These are phyloP conservation scores for Staurois parvus DNA, from an alignment of 2,797 vertebrate genomes.

Conservation along the genomic window DNA sequence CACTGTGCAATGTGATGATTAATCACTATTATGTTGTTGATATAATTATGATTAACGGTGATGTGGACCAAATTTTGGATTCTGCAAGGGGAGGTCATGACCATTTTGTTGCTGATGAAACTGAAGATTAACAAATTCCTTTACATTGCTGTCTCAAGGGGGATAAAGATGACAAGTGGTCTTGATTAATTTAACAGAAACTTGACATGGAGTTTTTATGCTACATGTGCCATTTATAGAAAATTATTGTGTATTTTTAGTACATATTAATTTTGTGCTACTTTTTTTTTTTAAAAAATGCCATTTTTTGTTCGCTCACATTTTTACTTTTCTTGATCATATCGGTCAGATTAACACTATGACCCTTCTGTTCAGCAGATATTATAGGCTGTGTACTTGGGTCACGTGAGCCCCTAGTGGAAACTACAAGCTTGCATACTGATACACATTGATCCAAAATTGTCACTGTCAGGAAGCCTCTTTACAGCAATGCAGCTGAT, in stretches of 20 bases:
- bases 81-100: neutral
- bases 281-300: neutral
- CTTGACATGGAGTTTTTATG: neutral
- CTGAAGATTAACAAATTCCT: conserved; percentile 16
- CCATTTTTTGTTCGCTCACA: too few relatives aligned
- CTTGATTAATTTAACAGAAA: neutral
- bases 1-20: neutral
- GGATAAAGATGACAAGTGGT: neutral
- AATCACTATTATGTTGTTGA: neutral
- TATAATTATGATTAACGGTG: conserved; percentile 14
- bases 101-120: conserved; percentile 21
- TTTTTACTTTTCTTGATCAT: too few relatives aligned
- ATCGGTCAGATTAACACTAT: too few relatives aligned
- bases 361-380: too few relatives aligned
- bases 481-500: too few relatives aligned
- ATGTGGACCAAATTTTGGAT: neutral
- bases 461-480: too few relatives aligned
- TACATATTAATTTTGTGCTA: neutral
- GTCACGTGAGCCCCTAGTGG: too few relatives aligned
- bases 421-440: too few relatives aligned
- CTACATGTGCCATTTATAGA: neutral
- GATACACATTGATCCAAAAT: too few relatives aligned
- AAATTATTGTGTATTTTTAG: neutral
- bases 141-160: neutral
- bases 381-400: too few relatives aligned